These are phyloP conservation scores for Ophion obscuratus DNA, from an alignment of 2,888 invertebrate species.

Conservation along the genomic window DNA sequence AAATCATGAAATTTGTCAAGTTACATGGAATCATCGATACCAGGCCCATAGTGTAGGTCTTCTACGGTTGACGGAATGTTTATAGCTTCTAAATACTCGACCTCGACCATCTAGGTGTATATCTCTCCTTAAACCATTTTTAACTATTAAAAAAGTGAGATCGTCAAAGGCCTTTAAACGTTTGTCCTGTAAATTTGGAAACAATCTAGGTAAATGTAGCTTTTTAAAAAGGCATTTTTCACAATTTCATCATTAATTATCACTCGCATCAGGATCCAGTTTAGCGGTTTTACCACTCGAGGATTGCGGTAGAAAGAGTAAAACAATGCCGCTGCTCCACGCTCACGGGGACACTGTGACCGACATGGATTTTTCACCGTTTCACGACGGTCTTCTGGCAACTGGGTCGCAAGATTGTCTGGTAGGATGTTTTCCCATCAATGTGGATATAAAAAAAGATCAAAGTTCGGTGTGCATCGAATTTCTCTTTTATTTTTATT, in stretches of 20 bases:
- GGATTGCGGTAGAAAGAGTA: constrained; percentile 95
- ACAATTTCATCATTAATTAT: background rate
- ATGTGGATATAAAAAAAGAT: background rate
- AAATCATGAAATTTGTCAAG: too few species aligned
- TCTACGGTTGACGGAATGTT: too few species aligned
- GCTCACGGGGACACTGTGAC: constrained; percentile 96
- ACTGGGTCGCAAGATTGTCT: constrained; percentile 96
- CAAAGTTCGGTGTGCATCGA: background rate
- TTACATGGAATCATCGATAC: too few species aligned
- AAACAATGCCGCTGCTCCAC: constrained; percentile 94
- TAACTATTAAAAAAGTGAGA: too few species aligned
- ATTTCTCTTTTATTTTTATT: background rate
- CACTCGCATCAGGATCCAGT: constrained; percentile 88
- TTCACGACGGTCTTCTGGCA: constrained; percentile 95
- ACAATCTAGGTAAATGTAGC: too few species aligned
- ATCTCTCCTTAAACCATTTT: too few species aligned
- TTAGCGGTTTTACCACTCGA: constrained; percentile 95
- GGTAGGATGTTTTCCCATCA: constrained; percentile 83
- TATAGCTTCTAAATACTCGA: too few species aligned
- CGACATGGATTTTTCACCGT: constrained; percentile 97
- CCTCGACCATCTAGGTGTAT: too few species aligned
- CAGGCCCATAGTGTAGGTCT: too few species aligned
- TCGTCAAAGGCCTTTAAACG: too few species aligned
- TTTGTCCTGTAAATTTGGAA: too few species aligned
- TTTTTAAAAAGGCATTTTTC: too few species aligned